Base-by-base conservation (phyloP, 2,888 invertebrate species). In the Andrena marginata region DNA sequence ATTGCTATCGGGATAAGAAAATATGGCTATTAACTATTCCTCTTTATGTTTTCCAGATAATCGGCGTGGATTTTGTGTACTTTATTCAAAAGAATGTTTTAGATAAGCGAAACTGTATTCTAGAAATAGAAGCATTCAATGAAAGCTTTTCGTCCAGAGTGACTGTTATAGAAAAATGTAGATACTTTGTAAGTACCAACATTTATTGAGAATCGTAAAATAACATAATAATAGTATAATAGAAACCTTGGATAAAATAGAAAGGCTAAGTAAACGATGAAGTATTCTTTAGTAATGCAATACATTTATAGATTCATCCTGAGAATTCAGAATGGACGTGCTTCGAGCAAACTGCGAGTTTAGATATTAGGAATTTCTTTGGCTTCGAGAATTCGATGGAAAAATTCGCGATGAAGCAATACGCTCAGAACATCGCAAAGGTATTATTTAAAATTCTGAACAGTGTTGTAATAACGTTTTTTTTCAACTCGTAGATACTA, bases 381-480 rank as follows among this genome's bases (percentile, higher is more conserved):
- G 98, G 99, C 0, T 97, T 99, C 91, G 99, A 99, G 95, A 97
- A 96, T 93, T 97, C 98, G 0, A 98, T 99, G 92, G 99, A 99
- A 94, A 99, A 99, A 94, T 96, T 99, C 90, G 98, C 98, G 67
- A 98, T 99, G 97, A 99, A 98, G 92, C 99, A 99, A 92, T 99
- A 99, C 93, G 97, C 98, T 4, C 95, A 97, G 64, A 98, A 97
- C 93, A 97, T 98, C 89, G 96, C 97, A 68, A 98, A 93, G 95
- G 96, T 96, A 63, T 65, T 49, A 16, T 42, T 23, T 33, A 20
- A 0, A 54, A 33, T 13, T 26, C 8, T n/a, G 6, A 35, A n/a
- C 29, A 59, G 10, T 26, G 26, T 56, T 0, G 2, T 33, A 49
- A 8, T 33, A 31, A 31, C 1, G 31, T 23, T 2, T 48, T 54